phyloP scores from a whole-genome alignment of 2,797 vertebrate genomes.

The Tapirus indicus region DNA sequence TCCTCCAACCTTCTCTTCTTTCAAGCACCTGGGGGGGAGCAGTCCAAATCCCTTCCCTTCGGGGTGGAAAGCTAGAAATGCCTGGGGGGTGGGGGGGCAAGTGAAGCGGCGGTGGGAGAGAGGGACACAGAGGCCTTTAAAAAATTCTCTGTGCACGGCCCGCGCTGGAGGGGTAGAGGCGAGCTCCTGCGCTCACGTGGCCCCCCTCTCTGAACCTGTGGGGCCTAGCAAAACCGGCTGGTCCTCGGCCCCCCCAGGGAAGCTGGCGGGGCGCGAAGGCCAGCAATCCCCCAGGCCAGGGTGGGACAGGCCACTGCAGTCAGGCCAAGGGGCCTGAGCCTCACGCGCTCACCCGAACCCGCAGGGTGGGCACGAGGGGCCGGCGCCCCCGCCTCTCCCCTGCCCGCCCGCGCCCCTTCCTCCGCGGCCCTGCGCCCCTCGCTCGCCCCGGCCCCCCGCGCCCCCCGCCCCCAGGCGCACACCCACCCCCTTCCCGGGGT shows the following conservation, averaged over 20 bases:
- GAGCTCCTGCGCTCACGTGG: conserved; percentile 77
- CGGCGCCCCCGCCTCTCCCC: conserved; percentile 37
- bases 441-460: conserved; percentile 39
- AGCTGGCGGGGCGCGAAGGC: conserved; percentile 63
- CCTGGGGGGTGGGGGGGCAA: conserved; percentile 4
- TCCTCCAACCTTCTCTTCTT: conserved; percentile 84
- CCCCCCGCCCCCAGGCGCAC: conserved; percentile 68
- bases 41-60: conserved; percentile 79
- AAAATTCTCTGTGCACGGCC: conserved; percentile 17
- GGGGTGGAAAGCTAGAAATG: conserved; percentile 47
- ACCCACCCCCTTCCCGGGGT: conserved; percentile 76
- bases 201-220: conserved; percentile 66
- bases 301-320: conserved; percentile 60
- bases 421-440: conserved; percentile 21
- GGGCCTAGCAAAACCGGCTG: conserved; percentile 72
- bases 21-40: conserved; percentile 81
- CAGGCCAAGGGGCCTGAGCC: conserved; percentile 65
- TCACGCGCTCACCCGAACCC: conserved; percentile 40
- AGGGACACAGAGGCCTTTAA: conserved; percentile 66
- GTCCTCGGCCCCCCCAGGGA: conserved; percentile 43
- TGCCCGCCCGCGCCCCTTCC: conserved; percentile 54
- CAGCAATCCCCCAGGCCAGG: conserved; percentile 48
- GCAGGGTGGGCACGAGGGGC: conserved; percentile 69
- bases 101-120: not conserved
- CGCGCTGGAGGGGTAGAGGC: conserved; percentile 44